Evolutionary conservation across 2,113 vertebrate species (phyloP), one percentile per base, ranked within the genome.

Genomic region (Semnornis frantzii): DNA sequence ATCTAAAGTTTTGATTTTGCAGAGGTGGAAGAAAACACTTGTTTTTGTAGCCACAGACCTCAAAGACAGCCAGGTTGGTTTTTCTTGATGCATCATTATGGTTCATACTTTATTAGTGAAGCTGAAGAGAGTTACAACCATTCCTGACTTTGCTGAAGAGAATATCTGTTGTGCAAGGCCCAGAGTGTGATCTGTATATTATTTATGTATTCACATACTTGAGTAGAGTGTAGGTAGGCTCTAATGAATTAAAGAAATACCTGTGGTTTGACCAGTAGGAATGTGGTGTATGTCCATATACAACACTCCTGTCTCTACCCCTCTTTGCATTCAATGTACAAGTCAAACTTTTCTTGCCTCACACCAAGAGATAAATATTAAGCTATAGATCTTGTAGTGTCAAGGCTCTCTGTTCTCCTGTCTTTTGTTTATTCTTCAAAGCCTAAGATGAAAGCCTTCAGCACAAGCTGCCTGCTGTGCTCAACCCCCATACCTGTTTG

Each of bases 351-450:
- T 64, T 65, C 72, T 82, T 82, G 50, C 68, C 46, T 84, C 34
- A 34, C 30, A 88, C 27, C 37, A 48, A 80, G 59, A 85, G 58
- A 58, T 59, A 90, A 92, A 76, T 88, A 60, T 18, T 78, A 73
- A 94, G 42, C 48, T 76, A 48, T 0, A 0, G 60, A 69, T 92
- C 52, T 63, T 87, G 42, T 82, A 59, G 16, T 69, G 90, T 84
- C 39, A 68, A 5, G 30, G n/a, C 33, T 92, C 93, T 72, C 30
- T 76, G 11, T 66, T 82, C 57, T 63, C 30, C 33, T 2, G 8
- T 54, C 46, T 85, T 92, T 85, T 85, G 54, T 76, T 89, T 82
- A 60, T 8, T 86, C 58, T 81, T 71, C 76, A 93, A 94, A 95
- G 85, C 42, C 69, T 9, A 18, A 58, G 79, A 69, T 34, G 23